Percentiles rank a stretch among this genome's conserved stretches.
Evolutionary conservation across 1,140 invertebrate species (phyloP).

Genomic region (Drosophila serrata): DNA sequence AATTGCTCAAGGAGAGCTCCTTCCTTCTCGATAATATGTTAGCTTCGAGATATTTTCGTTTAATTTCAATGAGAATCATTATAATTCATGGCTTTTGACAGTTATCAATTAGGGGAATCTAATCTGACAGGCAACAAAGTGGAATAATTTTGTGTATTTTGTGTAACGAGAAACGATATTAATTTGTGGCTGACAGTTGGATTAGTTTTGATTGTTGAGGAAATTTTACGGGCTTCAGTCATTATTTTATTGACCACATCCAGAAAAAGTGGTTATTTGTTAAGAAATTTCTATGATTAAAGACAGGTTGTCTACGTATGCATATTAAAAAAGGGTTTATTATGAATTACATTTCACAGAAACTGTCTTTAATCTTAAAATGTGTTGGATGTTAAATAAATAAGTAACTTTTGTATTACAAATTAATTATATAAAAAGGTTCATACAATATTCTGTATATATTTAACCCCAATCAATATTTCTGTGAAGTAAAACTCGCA

Average conservation of each 20-base stretch:
- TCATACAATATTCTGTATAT: not conserved
- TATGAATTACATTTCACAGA: not conserved
- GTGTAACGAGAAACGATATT: not conserved
- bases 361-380: too few species aligned
- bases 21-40: constrained; percentile 10
- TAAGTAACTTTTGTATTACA: not conserved
- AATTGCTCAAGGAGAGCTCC: constrained; percentile 15
- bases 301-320: not conserved
- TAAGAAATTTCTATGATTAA: not conserved
- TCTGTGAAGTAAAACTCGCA: too few species aligned
- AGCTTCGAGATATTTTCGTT: constrained; percentile 3
- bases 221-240: not conserved
- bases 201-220: not conserved
- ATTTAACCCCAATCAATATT: not conserved
- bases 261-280: too few species aligned
- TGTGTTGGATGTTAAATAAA: not conserved
- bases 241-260: constrained; percentile 9
- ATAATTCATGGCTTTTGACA: constrained; percentile 5
- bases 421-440: not conserved
- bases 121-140: not conserved
- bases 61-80: constrained; percentile 1
- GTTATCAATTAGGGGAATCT: constrained; percentile 13
- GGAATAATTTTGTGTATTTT: constrained; percentile 1
- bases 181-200: not conserved
- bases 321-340: not conserved